Percentiles rank a stretch among this genome's conserved stretches.
These are phyloP conservation scores for Agapostemon virescens DNA, from an alignment of 2,888 invertebrate genomes.

Conservation along the genomic window DNA sequence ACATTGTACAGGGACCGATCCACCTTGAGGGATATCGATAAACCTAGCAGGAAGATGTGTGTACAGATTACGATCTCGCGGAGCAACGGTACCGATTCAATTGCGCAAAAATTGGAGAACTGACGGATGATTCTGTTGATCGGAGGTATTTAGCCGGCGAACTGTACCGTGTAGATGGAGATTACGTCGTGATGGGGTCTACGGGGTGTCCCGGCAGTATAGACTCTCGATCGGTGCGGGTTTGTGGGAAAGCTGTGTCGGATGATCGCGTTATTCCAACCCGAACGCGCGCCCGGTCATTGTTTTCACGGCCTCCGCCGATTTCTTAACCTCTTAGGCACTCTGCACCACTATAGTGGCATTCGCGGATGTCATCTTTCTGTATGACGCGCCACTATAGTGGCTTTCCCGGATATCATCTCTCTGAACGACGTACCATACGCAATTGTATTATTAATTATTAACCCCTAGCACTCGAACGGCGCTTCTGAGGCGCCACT, in stretches of 20 bases:
- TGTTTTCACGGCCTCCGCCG: too few relatives aligned
- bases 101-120: slow-evolving; percentile 41
- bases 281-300: too few relatives aligned
- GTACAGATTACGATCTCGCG: slow-evolving; percentile 39
- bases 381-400: too few relatives aligned
- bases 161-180: slow-evolving; percentile 11
- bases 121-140: background rate
- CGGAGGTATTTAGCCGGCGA: slow-evolving; percentile 17
- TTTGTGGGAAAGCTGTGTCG: background rate
- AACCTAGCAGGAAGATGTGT: slow-evolving; percentile 39
- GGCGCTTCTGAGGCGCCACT: too few relatives aligned
- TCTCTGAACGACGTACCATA: too few relatives aligned
- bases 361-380: too few relatives aligned
- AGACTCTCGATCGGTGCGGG: background rate
- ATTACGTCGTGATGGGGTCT: slow-evolving; percentile 4
- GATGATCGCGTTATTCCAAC: too few relatives aligned
- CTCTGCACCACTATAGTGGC: too few relatives aligned
- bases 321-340: too few relatives aligned
- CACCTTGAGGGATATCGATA: slow-evolving; percentile 33
- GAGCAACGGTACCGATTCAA: slow-evolving; percentile 16
- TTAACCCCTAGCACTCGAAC: too few relatives aligned
- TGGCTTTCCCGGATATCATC: too few relatives aligned
- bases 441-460: too few relatives aligned
- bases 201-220: slow-evolving; percentile 1
- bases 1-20: slow-evolving; percentile 14